Base-by-base conservation (phyloP, 2,888 invertebrate genomes). In the Cenopis cana region DNA sequence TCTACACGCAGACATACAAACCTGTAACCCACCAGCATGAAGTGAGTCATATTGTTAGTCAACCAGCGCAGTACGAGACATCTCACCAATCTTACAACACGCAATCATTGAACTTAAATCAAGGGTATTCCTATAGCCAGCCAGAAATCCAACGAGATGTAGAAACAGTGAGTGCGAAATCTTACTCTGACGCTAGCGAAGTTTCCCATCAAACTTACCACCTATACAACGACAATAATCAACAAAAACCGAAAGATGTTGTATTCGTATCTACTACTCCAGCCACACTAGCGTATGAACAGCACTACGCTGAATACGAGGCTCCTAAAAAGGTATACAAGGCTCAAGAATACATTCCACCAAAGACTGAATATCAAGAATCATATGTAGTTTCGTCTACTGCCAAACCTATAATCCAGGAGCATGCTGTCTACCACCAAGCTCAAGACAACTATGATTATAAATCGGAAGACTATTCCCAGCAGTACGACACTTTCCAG, bases 151-250 rank as follows among this genome's bases (percentile, higher is more conserved):
- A 91, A 79, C 84, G 88, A 73, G 85, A 87, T 57, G 71, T 83
- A 50, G 89, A 89, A 75, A 79, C 82, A 36, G 80, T 81, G 5
- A 85, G 81, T 49, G 82, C 81, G 14, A 85, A 81, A 59, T 69
- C 81, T 17, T 91, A 93, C 74, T 92, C 91, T 33, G 92, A 91
- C 69, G 91, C 91, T 17, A 89, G 82, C 75, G 77, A 85, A 18
- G 91, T 93, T 29, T 93, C 93, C 29, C 91, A 91, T 73, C 93
- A 93, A 83, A 82, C 84, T 8, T 89, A 88, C 77, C 88, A 91
- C 73, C 86, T 88, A 71, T 77, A 80, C 11, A 83, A 81, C 67
- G 79, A 77, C 18, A 82, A 86, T 4, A 77, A 74, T 59, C 78
- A 87, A 72, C 81, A 83, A 57, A 75, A 85, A 36, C 74, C 82